Evolutionary conservation across 2,113 vertebrate species (phyloP), one percentile per base, ranked within the genome.

Genomic region (Apistogramma diplotaenia): DNA sequence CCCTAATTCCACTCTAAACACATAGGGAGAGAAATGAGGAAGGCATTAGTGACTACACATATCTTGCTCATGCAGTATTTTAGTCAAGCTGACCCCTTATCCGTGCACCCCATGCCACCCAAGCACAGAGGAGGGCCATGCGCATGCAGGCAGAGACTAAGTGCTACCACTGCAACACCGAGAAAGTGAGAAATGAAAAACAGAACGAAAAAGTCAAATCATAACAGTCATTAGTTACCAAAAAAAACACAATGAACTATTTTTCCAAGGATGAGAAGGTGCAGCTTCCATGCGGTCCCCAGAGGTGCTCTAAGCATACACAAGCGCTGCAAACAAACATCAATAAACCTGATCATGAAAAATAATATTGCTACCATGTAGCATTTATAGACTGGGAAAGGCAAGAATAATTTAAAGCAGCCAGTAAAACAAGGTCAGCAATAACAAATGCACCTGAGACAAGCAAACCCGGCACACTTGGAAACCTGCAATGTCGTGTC

Each of bases 1-100:
- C 74, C 84, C 87, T 91, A 86, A 84, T 90, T 91, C 49, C 57
- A 61, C 33, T 31, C 25, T 67, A n/a, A 40, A 60, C 21, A 78
- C 56, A 60, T 25, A 7, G 46, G 33, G 31, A 51, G 76, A 56
- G 15, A 56, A 62, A 54, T 3, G 16, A 60, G 6, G 57, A 78
- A 71, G 74, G 83, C 73, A 77, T 85, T 76, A 76, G 58, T 7
- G 4, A 10, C 78, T 74, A 15, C 54, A 84, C 35, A 82, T 58
- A 76, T 65, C 55, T 57, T 70, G 43, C 51, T 51, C 25, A 29
- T 70, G 65, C 9, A 70, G 13, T 85, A 53, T 82, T 74, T 78
- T 25, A 74, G 53, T 15, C 6, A 35, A 67, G 46, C 49, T 27
- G 21, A 73, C 54, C 73, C 54, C 21, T 84, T 59, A 61, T 53